phyloP scores from a whole-genome alignment of 2,888 invertebrate species.

The Aporophyla lueneburgensis region DNA sequence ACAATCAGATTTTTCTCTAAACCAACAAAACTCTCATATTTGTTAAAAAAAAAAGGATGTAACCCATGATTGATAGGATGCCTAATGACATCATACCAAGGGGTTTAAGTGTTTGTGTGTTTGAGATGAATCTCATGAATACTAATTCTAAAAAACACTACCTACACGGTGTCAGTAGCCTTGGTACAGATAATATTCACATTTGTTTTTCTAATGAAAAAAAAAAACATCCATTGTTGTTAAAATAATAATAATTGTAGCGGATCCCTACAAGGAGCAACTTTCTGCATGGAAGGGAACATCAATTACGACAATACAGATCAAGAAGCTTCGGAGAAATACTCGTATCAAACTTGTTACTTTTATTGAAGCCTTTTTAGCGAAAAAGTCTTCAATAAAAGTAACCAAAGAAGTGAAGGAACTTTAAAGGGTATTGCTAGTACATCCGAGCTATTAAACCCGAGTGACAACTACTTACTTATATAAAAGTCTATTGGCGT shows the following conservation, averaged over 20 bases:
- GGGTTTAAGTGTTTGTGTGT: too few relatives aligned
- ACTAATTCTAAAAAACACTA: neutral
- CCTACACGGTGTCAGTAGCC: neutral
- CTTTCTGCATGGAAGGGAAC: neutral
- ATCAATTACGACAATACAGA: slow-evolving; percentile 7
- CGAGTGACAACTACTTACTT: neutral
- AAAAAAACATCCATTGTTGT: neutral
- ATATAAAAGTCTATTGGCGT: neutral
- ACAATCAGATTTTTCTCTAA: too few relatives aligned
- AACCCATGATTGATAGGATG: too few relatives aligned
- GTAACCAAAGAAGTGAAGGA: neutral
- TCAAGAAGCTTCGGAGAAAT: neutral
- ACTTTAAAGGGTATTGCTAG: neutral
- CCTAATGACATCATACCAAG: too few relatives aligned
- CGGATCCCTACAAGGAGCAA: slow-evolving; percentile 4
- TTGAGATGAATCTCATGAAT: too few relatives aligned
- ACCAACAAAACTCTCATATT: too few relatives aligned
- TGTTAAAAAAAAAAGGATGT: too few relatives aligned
- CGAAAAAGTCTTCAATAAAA: neutral
- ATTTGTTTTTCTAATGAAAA: neutral
- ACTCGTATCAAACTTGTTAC: neutral
- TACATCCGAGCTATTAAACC: slow-evolving; percentile 2
- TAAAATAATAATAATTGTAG: neutral
- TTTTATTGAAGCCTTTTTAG: neutral
- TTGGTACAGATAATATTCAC: neutral